Percentiles rank a stretch among this genome's conserved stretches.
These are phyloP conservation scores for Acanthurus leucopareius DNA, from an alignment of 2,797 vertebrate genomes.

Conservation along the genomic window DNA sequence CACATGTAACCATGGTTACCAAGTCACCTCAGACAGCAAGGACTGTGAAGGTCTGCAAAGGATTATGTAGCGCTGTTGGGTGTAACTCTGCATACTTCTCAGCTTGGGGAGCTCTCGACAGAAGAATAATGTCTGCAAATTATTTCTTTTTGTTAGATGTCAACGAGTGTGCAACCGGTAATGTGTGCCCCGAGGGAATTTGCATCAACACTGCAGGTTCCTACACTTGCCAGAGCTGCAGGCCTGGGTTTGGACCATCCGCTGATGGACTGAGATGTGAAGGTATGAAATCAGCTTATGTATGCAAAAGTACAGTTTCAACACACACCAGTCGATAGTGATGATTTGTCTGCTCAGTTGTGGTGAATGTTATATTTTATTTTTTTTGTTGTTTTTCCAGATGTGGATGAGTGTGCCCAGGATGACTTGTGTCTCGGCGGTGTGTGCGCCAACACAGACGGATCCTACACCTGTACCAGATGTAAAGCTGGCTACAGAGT, in stretches of 20 bases:
- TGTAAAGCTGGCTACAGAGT: slow-evolving; percentile 87
- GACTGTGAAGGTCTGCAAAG: slow-evolving; percentile 89
- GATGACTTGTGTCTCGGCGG: slow-evolving; percentile 77
- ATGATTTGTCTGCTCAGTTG: slow-evolving; percentile 15
- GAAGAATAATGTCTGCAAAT: slow-evolving; percentile 65
- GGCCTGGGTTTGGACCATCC: slow-evolving; percentile 85
- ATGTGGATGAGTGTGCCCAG: slow-evolving; percentile 84
- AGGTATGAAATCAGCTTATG: slow-evolving; percentile 80
- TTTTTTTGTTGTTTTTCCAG: slow-evolving; percentile 66
- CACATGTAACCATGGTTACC: slow-evolving; percentile 88
- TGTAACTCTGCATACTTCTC: slow-evolving; percentile 51
- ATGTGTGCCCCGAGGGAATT: slow-evolving; percentile 84
- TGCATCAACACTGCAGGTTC: slow-evolving; percentile 90
- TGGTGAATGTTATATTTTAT: slow-evolving; percentile 1
- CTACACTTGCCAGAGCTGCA: slow-evolving; percentile 87
- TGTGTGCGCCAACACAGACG: slow-evolving; percentile 89
- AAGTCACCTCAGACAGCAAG: slow-evolving; percentile 84
- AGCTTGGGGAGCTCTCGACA: slow-evolving; percentile 28
- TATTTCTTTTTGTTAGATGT: slow-evolving; percentile 77
- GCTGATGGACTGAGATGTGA: slow-evolving; percentile 87
- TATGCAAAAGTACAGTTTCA: slow-evolving; percentile 2
- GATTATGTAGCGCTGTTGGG: slow-evolving; percentile 62
- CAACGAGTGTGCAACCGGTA: slow-evolving; percentile 79
- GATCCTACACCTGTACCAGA: slow-evolving; percentile 89
- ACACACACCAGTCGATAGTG: not conserved